Conservation (phyloP, 2,113 vertebrate species). For the Oryzias woworae region DNA sequence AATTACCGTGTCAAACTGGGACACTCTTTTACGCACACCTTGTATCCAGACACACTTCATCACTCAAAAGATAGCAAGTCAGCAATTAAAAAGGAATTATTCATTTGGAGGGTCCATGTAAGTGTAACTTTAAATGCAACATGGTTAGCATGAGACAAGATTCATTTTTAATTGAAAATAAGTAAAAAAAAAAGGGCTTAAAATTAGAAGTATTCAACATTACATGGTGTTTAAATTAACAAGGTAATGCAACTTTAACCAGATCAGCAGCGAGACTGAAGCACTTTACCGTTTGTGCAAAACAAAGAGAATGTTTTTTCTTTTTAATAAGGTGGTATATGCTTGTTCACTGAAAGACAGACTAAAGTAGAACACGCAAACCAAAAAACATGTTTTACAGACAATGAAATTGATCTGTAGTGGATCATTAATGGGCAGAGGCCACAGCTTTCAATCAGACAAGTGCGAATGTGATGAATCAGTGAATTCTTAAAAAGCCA, state of each 20-base stretch:
- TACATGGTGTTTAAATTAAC: neutral
- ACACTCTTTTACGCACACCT: conserved; percentile 51
- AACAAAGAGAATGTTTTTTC: no score
- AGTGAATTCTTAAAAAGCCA: no score
- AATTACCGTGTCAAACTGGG: conserved; percentile 54
- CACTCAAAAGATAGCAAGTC: conserved; percentile 51
- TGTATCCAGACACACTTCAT: conserved; percentile 58
- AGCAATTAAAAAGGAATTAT: conserved; percentile 69
- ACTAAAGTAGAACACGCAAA: no score
- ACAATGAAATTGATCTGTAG: no score
- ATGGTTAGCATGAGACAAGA: conserved; percentile 13
- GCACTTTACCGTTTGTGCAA: neutral
- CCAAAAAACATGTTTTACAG: no score
- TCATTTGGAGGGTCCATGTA: conserved; percentile 26
- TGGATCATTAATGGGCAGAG: no score
- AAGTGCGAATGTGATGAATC: no score
- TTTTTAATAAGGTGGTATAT: no score
- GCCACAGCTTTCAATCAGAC: no score
- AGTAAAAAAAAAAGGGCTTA: neutral
- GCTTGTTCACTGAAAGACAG: no score
- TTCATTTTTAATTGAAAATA: conserved; percentile 22
- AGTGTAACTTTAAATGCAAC: conserved; percentile 6
- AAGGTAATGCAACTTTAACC: neutral
- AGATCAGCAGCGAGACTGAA: neutral
- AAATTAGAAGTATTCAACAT: neutral